A percentile compares a stretch with the other conserved stretches of the same genome.
Evolutionary conservation across 2,797 vertebrate species (phyloP).

Genomic region (Silurus aristotelis): DNA sequence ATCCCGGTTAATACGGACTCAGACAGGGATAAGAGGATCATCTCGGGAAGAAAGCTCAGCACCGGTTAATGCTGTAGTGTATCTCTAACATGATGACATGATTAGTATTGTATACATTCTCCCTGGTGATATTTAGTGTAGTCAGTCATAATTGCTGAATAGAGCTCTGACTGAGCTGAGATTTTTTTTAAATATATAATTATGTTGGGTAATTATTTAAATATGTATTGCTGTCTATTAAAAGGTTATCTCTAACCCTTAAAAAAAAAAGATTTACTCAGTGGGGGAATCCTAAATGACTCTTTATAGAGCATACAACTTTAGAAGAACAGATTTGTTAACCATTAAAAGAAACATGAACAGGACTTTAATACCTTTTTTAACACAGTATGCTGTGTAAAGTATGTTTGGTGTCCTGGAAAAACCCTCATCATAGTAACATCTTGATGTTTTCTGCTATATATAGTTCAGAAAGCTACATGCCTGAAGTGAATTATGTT

Average conservation of each 20-base stretch:
- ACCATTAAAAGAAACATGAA: not conserved
- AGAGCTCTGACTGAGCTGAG: not conserved
- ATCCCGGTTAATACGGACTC: conserved; percentile 39
- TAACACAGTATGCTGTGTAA: not conserved
- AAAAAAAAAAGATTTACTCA: not conserved
- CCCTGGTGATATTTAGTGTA: not conserved
- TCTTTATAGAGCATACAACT: not conserved
- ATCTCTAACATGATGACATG: not conserved
- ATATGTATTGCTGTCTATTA: not conserved
- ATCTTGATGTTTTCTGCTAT: not conserved
- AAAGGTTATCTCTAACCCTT: not conserved
- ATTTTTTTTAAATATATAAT: not conserved
- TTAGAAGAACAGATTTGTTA: not conserved
- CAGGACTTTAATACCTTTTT: too few relatives aligned
- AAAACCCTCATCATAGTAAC: not conserved
- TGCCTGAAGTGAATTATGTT: not conserved
- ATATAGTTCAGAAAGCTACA: not conserved
- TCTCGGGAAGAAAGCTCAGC: not conserved
- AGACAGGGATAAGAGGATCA: conserved; percentile 32
- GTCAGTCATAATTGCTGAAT: not conserved
- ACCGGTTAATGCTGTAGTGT: not conserved
- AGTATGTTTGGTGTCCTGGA: not conserved
- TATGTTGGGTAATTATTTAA: not conserved
- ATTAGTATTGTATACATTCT: not conserved
- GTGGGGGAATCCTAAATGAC: not conserved